phyloP scores from a whole-genome alignment of 2,113 vertebrate genomes.

The Pycnonotus jocosus region DNA sequence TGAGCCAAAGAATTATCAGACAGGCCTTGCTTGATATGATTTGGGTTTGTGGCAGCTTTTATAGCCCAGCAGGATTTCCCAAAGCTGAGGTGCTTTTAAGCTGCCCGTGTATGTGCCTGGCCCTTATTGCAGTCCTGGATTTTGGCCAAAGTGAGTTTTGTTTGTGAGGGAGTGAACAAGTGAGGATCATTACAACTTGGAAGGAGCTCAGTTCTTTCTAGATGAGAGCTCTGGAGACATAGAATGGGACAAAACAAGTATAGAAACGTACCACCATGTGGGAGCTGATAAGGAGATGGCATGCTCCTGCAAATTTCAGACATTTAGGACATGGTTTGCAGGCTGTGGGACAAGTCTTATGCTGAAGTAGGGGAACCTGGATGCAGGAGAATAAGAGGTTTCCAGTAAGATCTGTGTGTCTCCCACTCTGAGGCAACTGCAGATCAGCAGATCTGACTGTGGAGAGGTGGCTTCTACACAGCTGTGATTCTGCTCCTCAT shows the following conservation, averaged over 20 bases:
- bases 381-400: not conserved
- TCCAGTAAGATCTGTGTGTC: not conserved
- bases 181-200: not conserved
- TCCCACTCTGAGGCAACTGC: accelerated
- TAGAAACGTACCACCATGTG: not conserved
- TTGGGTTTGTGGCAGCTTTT: slow-evolving; percentile 52
- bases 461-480: not conserved
- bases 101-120: not conserved
- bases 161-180: slow-evolving; percentile 15
- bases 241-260: not conserved
- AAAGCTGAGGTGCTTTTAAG: slow-evolving; percentile 31
- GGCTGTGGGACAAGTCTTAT: not conserved
- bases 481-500: not conserved
- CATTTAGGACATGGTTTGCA: not conserved
- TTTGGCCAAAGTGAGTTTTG: slow-evolving; percentile 1
- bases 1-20: slow-evolving; percentile 52
- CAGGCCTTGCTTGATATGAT: slow-evolving; percentile 39
- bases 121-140: slow-evolving; percentile 21
- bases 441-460: not conserved
- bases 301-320: not conserved
- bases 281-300: not conserved
- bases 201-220: slow-evolving; percentile 1
- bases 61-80: slow-evolving; percentile 56
- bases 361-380: not conserved
- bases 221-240: not conserved